A percentile compares a stretch with the other conserved stretches of the same genome.
These are phyloP conservation scores for Griposia aprilina DNA, from an alignment of 2,888 invertebrate genomes.

Conservation along the genomic window DNA sequence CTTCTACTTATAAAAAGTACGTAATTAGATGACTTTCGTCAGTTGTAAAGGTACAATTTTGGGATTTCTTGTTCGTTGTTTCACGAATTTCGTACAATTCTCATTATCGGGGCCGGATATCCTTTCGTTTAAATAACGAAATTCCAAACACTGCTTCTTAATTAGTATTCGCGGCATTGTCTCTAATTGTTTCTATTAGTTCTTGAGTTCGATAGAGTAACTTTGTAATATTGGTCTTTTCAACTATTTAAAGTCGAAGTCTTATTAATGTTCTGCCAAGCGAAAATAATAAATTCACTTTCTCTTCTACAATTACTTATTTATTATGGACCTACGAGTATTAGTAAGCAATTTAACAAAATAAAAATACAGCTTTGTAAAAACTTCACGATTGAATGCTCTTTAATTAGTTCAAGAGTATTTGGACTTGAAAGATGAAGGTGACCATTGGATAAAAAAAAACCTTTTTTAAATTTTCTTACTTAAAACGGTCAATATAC, in stretches of 20 bases:
- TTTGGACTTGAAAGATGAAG: neutral
- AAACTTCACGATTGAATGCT: constrained; percentile 14
- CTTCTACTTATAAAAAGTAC: constrained; percentile 12
- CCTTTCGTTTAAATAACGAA: constrained; percentile 58
- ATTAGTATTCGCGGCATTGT: constrained; percentile 50
- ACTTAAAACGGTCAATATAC: neutral
- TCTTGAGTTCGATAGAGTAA: constrained; percentile 35
- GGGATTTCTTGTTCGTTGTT: constrained; percentile 35
- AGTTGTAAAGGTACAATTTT: constrained; percentile 36
- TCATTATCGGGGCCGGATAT: constrained; percentile 45
- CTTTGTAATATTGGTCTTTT: constrained; percentile 23
- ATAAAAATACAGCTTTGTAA: constrained; percentile 11
- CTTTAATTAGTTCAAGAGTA: constrained; percentile 17
- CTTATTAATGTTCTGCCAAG: constrained; percentile 18
- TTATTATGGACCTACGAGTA: neutral
- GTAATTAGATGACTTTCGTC: constrained; percentile 37
- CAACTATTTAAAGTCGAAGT: constrained; percentile 9
- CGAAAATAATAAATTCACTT: constrained; percentile 11
- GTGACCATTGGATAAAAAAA: constrained; percentile 11
- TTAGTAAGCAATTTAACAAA: constrained; percentile 4
- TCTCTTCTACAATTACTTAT: neutral
- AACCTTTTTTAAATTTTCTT: neutral
- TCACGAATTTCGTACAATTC: constrained; percentile 37
- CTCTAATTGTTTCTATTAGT: constrained; percentile 50
- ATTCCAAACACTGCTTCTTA: constrained; percentile 46